Base-by-base conservation (phyloP, 2,888 invertebrate genomes). In the Automeris io region DNA sequence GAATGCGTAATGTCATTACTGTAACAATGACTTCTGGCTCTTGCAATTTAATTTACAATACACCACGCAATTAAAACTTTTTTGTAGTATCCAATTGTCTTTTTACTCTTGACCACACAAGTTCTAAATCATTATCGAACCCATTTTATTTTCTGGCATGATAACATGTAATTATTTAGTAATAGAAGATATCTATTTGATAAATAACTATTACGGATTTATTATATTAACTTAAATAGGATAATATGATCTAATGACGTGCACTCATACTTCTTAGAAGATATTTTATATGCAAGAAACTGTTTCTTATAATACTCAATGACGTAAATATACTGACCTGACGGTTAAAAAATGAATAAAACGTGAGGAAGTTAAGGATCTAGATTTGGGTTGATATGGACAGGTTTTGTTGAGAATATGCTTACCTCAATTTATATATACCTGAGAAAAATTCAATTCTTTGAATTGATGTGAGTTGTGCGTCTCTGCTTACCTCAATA, bases 321-420 rank as follows among this genome's bases (percentile, higher is more conserved):
- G 37, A 37, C 37, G 37, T 22, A 31, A 29, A 16, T n/a, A n/a
- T 9, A 16, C 19, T 35, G 9, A 13, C n/a, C 26, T 16, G 16
- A 7, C 5, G 9, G 22, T 29, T 21, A 16, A 22, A 29, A 37
- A 31, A 31, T 19, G 26, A 36, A 29, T 9, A 37, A 21, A 31
- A 37, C 37, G 31, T 37, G 22, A 22, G 8, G 4, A 26, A 31
- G 21, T 18, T 18, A 37, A 37, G 37, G 31, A 37, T 23, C 11
- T 22, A 13, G 31, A 31, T 37, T 37, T 22, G 31, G 9, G 31
- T 36, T 29, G 9, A 37, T 23, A 32, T 22, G 16, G 21, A 18
- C 16, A n/a, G n/a, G n/a, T n/a, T n/a, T n/a, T n/a, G n/a, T n/a
- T n/a, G n/a, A 37, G 12, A 12, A 33, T 5, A 18, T 12, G 7